A percentile compares a stretch with the other conserved stretches of the same genome.
Evolutionary conservation across 2,797 vertebrate species (phyloP).

Genomic region (Vireo griseus): DNA sequence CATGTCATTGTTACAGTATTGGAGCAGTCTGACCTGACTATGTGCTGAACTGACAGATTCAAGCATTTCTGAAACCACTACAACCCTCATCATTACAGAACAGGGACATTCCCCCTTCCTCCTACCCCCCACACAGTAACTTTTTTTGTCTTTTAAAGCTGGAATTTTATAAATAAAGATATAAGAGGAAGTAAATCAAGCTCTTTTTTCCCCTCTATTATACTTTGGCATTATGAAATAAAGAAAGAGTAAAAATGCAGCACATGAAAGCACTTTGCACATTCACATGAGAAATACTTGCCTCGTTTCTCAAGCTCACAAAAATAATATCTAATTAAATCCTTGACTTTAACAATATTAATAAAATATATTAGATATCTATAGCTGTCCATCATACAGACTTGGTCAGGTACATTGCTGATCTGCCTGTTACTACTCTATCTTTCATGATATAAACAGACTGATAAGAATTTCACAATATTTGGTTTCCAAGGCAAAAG

Average conservation of each 20-base stretch:
- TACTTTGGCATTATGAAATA: neutral
- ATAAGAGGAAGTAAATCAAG: neutral
- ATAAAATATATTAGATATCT: neutral
- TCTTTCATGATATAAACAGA: neutral
- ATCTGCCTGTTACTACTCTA: neutral
- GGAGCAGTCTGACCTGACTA: accelerated
- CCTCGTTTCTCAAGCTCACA: neutral
- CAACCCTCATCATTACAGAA: neutral
- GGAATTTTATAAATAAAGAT: neutral
- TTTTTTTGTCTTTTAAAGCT: neutral
- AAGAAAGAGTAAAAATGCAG: neutral
- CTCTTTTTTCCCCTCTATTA: neutral
- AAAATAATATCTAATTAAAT: neutral
- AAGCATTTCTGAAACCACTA: neutral
- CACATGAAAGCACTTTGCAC: accelerated
- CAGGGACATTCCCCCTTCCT: accelerated
- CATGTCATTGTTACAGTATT: neutral
- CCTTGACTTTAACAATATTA: neutral
- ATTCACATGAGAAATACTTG: neutral
- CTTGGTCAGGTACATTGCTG: neutral
- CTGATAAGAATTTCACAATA: neutral
- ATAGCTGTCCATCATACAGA: neutral
- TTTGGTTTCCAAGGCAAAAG: conserved; percentile 31
- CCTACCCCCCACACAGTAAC: accelerated
- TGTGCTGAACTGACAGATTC: neutral